Evolutionary conservation across 1,140 invertebrate genomes (phyloP).

Genomic region (Pseudobourletiella spinata): DNA sequence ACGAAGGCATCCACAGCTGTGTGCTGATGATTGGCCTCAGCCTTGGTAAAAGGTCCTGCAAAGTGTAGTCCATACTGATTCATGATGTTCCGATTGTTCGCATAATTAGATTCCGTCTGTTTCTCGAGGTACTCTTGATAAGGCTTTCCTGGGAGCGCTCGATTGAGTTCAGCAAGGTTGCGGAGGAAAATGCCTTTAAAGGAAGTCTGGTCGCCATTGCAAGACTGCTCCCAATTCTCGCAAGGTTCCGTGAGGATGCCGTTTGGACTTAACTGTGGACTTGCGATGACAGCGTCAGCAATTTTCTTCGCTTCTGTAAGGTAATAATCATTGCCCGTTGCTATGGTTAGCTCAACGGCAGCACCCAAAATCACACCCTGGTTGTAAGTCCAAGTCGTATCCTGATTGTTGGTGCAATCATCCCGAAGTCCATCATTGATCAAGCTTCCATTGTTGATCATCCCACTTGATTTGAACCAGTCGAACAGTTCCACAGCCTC

Average conservation of each 20-base stretch:
- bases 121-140: slow-evolving; percentile 15
- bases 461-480: slow-evolving; percentile 28
- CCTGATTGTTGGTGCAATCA: slow-evolving; percentile 18
- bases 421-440: slow-evolving; percentile 28
- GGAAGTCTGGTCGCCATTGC: slow-evolving; percentile 17
- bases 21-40: slow-evolving; percentile 22
- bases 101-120: slow-evolving; percentile 15
- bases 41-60: slow-evolving; percentile 24
- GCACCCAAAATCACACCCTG: slow-evolving; percentile 32
- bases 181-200: slow-evolving; percentile 29
- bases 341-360: slow-evolving; percentile 21
- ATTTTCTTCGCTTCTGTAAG: slow-evolving; percentile 16
- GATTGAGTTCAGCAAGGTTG: slow-evolving; percentile 30
- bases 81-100: slow-evolving; percentile 18
- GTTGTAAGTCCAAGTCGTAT: slow-evolving; percentile 32
- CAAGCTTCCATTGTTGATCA: slow-evolving; percentile 26
- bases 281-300: slow-evolving; percentile 25
- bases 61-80: slow-evolving; percentile 27
- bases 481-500: slow-evolving; percentile 23
- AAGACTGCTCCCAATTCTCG: slow-evolving; percentile 1
- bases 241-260: slow-evolving; percentile 26
- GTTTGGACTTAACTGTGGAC: slow-evolving; percentile 17
- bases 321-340: neutral
- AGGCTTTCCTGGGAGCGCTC: slow-evolving; percentile 14
- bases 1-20: slow-evolving; percentile 24